Evolutionary conservation across 2,888 invertebrate genomes (phyloP).

Genomic region (Empis stercorea): DNA sequence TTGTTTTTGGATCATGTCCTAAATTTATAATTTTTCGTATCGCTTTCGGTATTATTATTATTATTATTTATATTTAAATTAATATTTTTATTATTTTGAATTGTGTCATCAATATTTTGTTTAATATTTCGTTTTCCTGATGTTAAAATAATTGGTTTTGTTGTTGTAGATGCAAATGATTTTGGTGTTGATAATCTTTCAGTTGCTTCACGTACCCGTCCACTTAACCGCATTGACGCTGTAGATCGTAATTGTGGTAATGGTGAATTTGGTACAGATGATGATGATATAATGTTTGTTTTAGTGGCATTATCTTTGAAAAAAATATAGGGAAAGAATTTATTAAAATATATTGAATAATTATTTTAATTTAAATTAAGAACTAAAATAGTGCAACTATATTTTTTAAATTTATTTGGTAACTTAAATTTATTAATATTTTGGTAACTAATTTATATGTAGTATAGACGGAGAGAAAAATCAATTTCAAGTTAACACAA

Average conservation of each 20-base stretch:
- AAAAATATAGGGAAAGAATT: neutral
- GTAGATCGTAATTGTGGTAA: constrained; percentile 19
- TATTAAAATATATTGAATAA: neutral
- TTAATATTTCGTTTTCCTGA: neutral
- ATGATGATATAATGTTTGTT: constrained; percentile 12
- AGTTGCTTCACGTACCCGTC: constrained; percentile 36
- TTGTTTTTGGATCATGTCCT: constrained; percentile 13
- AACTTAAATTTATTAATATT: too few species aligned
- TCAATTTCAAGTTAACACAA: too few species aligned
- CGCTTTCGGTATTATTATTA: neutral
- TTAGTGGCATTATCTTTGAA: constrained; percentile 14
- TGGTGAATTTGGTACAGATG: constrained; percentile 34
- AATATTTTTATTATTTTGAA: neutral
- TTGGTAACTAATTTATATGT: too few species aligned
- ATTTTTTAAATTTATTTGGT: too few species aligned
- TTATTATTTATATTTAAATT: neutral
- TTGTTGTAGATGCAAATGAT: constrained; percentile 14
- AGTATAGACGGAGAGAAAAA: too few species aligned
- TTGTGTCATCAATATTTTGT: constrained; percentile 5
- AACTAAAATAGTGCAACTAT: too few species aligned
- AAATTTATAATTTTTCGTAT: constrained; percentile 8
- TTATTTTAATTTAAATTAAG: neutral
- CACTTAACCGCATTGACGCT: constrained; percentile 36
- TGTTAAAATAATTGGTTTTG: constrained; percentile 12
- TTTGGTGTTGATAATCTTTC: constrained; percentile 34